A percentile compares a stretch with the other conserved stretches of the same genome.
Conservation (phyloP, 2,797 vertebrate species). For the Aeoliscus strigatus region DNA sequence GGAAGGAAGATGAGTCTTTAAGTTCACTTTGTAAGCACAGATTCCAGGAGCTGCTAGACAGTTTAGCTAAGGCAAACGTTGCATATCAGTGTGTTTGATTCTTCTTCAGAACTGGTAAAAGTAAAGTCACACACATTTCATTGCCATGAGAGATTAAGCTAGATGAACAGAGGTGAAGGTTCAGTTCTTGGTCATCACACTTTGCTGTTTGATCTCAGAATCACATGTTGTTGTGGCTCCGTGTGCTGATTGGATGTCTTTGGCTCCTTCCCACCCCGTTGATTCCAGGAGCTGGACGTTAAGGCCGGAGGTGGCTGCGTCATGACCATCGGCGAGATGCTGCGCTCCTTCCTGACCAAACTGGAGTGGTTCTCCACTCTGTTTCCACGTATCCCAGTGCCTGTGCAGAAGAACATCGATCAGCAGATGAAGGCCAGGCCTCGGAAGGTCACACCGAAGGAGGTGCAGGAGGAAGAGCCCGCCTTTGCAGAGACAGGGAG, state of each 20-base stretch:
- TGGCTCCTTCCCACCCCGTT: slow-evolving; percentile 17
- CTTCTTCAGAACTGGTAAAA: slow-evolving; percentile 18
- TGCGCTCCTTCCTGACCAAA: slow-evolving; percentile 97
- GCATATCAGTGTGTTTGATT: slow-evolving; percentile 16
- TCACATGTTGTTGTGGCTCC: neutral
- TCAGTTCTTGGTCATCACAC: slow-evolving; percentile 80
- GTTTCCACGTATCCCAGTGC: slow-evolving; percentile 97
- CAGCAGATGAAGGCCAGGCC: slow-evolving; percentile 95
- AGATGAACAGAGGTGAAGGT: slow-evolving; percentile 82
- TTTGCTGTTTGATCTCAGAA: slow-evolving; percentile 40
- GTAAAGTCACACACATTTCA: slow-evolving; percentile 41
- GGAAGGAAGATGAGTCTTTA: slow-evolving; percentile 16
- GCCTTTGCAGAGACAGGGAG: slow-evolving; percentile 74
- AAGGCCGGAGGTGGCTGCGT: slow-evolving; percentile 97
- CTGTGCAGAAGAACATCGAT: slow-evolving; percentile 96
- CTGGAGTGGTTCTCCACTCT: slow-evolving; percentile 99
- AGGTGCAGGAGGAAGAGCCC: slow-evolving; percentile 79
- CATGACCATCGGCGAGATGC: slow-evolving; percentile 98
- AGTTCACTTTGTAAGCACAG: slow-evolving; percentile 56
- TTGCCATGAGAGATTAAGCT: slow-evolving; percentile 70
- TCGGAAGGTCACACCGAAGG: slow-evolving; percentile 85
- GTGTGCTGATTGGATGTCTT: slow-evolving; percentile 15
- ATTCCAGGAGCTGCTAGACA: slow-evolving; percentile 37
- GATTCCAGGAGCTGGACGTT: slow-evolving; percentile 94
- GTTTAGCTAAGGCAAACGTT: slow-evolving; percentile 38